These are phyloP conservation scores for Takifugu bimaculatus DNA, from an alignment of 2,113 vertebrate genomes.

Conservation along the genomic window DNA sequence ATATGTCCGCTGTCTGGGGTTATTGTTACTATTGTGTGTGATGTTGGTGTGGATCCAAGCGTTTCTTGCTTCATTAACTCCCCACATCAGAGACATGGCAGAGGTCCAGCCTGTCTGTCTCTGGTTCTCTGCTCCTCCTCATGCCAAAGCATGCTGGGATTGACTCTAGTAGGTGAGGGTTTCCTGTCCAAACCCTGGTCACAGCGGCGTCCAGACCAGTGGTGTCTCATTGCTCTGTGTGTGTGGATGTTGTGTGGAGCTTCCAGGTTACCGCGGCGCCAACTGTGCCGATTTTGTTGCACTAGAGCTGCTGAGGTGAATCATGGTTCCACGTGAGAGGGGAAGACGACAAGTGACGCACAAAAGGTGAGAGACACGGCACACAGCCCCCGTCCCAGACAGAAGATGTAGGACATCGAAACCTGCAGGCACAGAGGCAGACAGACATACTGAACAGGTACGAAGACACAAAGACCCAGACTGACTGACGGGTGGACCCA, in stretches of 20 bases:
- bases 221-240: slow-evolving; percentile 6
- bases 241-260: slow-evolving; percentile 6
- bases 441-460: slow-evolving; percentile 16
- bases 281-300: slow-evolving; percentile 1
- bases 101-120: slow-evolving; percentile 40
- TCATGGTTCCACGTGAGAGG: neutral
- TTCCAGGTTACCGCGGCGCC: neutral
- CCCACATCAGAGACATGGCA: slow-evolving; percentile 29
- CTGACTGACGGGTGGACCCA: slow-evolving; percentile 34
- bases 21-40: slow-evolving; percentile 5
- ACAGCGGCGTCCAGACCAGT: neutral
- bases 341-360: neutral
- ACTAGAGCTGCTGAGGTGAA: neutral
- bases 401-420: neutral
- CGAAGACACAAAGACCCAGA: slow-evolving; percentile 21
- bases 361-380: slow-evolving; percentile 1
- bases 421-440: slow-evolving; percentile 23
- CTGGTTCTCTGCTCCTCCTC: slow-evolving; percentile 9
- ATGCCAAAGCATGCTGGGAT: slow-evolving; percentile 52
- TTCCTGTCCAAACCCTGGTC: slow-evolving; percentile 14
- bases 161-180: slow-evolving; percentile 21
- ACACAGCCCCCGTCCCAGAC: neutral
- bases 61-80: slow-evolving; percentile 59
- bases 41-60: slow-evolving; percentile 37
- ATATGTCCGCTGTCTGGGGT: slow-evolving; percentile 14